Percentiles rank a stretch among this genome's conserved stretches.
Evolutionary conservation across 2,113 vertebrate genomes (phyloP).

Genomic region (Alosa alosa): DNA sequence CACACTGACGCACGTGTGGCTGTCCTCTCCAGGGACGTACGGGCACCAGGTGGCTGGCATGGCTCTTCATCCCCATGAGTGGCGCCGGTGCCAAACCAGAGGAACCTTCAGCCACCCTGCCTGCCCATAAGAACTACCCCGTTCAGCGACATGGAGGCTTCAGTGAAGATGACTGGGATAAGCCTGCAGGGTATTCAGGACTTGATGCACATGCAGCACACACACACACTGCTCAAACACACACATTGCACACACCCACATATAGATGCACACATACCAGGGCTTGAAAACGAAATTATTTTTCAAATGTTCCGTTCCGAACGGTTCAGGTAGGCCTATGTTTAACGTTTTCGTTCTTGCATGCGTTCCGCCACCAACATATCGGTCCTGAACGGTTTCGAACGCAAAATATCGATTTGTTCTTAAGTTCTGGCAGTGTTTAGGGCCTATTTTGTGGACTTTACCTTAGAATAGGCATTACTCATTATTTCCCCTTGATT

Average conservation of each 20-base stretch:
- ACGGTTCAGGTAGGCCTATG: too few relatives aligned
- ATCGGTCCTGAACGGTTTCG: too few relatives aligned
- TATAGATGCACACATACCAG: neutral
- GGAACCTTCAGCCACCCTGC: conserved; percentile 77
- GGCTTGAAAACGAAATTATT: too few relatives aligned
- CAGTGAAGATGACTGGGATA: conserved; percentile 92
- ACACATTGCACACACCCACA: neutral
- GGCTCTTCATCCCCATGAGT: conserved; percentile 80
- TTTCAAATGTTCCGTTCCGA: too few relatives aligned
- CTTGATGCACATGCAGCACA: neutral
- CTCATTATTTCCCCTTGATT: too few relatives aligned
- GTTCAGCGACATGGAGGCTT: conserved; percentile 83
- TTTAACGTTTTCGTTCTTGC: too few relatives aligned
- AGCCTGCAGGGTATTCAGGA: conserved; percentile 71
- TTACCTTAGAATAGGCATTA: too few relatives aligned
- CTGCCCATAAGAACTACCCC: conserved; percentile 82
- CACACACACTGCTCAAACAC: neutral
- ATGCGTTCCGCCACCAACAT: too few relatives aligned
- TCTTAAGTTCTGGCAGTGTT: too few relatives aligned
- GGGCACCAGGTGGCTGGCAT: conserved; percentile 76
- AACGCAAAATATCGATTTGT: too few relatives aligned
- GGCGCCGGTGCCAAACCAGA: conserved; percentile 80
- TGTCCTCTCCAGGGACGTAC: conserved; percentile 71
- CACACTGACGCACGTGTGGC: neutral
- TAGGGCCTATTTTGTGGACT: too few relatives aligned